Percentiles rank a stretch among this genome's conserved stretches.
Evolutionary conservation across 2,888 invertebrate species (phyloP).

Genomic region (Heliconius charithonia): DNA sequence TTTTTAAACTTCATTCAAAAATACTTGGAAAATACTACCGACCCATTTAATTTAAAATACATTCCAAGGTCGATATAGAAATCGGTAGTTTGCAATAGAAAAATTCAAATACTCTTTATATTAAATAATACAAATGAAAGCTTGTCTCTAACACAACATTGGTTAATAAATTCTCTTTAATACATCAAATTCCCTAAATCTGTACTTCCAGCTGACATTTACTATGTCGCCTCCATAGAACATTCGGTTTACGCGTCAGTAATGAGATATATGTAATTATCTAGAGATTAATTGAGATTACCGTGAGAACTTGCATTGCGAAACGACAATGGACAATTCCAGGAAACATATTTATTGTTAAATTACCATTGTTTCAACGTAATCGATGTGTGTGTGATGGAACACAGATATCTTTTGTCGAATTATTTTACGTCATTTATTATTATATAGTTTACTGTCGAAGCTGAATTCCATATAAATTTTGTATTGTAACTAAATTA

Average conservation of each 20-base stretch:
- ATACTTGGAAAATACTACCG: too few species aligned
- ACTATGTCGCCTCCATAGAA: conserved; percentile 42
- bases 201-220: conserved; percentile 49
- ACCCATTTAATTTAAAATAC: too few species aligned
- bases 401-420: not conserved
- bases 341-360: conserved; percentile 50
- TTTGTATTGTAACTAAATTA: too few species aligned
- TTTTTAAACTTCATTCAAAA: too few species aligned
- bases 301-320: conserved; percentile 51
- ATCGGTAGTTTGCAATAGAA: not conserved
- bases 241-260: conserved; percentile 44
- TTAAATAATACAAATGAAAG: too few species aligned
- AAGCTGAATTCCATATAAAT: too few species aligned
- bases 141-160: not conserved
- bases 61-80: not conserved
- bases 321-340: conserved; percentile 55
- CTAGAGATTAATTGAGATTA: conserved; percentile 47
- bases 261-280: conserved; percentile 48
- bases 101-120: not conserved
- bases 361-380: conserved; percentile 38
- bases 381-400: conserved; percentile 37
- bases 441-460: too few species aligned
- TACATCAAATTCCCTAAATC: conserved; percentile 21
- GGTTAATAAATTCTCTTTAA: conserved; percentile 14
- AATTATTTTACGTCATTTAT: not conserved